These are phyloP conservation scores for Lamellibrachia satsuma DNA, from an alignment of 2,888 invertebrate species.

Conservation along the genomic window DNA sequence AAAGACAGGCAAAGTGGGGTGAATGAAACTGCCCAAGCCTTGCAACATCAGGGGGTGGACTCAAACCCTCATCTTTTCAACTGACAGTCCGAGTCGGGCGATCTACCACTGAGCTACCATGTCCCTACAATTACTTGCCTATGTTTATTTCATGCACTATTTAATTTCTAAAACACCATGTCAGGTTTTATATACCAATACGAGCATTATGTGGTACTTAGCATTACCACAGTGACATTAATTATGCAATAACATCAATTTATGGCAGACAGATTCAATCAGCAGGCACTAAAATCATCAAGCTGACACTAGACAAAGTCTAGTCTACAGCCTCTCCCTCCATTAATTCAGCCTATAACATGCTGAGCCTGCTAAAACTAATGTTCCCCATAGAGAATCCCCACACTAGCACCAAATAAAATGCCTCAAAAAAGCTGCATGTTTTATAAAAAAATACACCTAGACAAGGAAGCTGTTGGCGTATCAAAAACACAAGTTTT, in stretches of 20 bases:
- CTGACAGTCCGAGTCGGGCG: too few relatives aligned
- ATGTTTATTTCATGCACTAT: not conserved
- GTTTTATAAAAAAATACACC: too few relatives aligned
- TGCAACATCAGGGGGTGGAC: too few relatives aligned
- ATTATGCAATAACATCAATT: not conserved
- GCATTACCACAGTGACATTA: not conserved
- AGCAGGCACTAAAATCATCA: not conserved
- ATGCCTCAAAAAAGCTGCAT: too few relatives aligned
- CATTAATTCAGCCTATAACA: not conserved
- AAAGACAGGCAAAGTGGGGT: too few relatives aligned
- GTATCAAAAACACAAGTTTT: too few relatives aligned
- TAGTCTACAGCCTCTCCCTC: not conserved
- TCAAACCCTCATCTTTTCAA: too few relatives aligned
- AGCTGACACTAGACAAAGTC: not conserved
- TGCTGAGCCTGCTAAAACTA: not conserved
- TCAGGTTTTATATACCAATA: not conserved
- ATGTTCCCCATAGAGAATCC: not conserved
- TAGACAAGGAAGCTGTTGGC: too few relatives aligned
- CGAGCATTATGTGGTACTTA: not conserved
- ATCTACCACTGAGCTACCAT: too few relatives aligned
- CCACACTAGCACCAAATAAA: not conserved
- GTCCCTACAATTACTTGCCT: not conserved
- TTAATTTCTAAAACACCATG: not conserved
- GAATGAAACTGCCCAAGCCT: too few relatives aligned
- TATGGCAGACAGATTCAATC: not conserved